phyloP scores from a whole-genome alignment of 92 coral and sea anemone genomes.

The Palythoa caribaeorum region DNA sequence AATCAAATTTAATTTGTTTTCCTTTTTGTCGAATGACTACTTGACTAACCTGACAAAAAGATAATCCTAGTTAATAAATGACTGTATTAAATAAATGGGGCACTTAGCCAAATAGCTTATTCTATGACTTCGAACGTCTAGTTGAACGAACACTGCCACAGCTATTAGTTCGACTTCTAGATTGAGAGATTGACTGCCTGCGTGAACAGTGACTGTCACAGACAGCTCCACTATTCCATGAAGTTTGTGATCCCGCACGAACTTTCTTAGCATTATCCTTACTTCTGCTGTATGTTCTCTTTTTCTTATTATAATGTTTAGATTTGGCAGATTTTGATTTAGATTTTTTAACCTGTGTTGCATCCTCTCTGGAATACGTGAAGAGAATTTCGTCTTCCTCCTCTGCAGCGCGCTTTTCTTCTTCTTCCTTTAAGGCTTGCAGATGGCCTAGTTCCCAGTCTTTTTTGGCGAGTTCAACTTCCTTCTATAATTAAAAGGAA shows the following conservation, averaged over 20 bases:
- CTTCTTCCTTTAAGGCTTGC: conserved; percentile 88
- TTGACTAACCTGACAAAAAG: neutral
- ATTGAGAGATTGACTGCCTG: conserved; percentile 66
- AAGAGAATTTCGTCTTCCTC: conserved; percentile 94
- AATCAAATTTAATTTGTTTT: neutral
- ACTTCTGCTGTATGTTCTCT: conserved; percentile 67
- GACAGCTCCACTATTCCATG: conserved; percentile 53
- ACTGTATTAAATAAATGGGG: conserved; percentile 20
- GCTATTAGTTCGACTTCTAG: conserved; percentile 80
- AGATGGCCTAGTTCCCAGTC: conserved; percentile 99
- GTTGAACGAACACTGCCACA: conserved; percentile 77
- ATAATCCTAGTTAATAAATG: neutral
- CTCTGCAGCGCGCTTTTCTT: conserved; percentile 95
- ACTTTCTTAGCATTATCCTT: conserved; percentile 41
- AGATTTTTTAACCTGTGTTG: conserved; percentile 98
- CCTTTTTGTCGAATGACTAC: neutral
- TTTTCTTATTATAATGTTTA: conserved; percentile 63
- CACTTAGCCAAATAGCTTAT: neutral
- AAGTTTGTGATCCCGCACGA: conserved; percentile 75
- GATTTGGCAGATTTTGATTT: conserved; percentile 79
- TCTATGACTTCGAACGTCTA: conserved; percentile 65
- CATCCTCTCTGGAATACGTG: conserved; percentile 92
- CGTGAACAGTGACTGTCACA: conserved; percentile 66
- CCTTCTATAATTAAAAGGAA: conserved; percentile 62
- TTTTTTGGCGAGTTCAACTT: conserved; percentile 92